These are phyloP conservation scores for Dinoponera quadriceps DNA, from an alignment of 1,140 invertebrate species.

Conservation along the genomic window DNA sequence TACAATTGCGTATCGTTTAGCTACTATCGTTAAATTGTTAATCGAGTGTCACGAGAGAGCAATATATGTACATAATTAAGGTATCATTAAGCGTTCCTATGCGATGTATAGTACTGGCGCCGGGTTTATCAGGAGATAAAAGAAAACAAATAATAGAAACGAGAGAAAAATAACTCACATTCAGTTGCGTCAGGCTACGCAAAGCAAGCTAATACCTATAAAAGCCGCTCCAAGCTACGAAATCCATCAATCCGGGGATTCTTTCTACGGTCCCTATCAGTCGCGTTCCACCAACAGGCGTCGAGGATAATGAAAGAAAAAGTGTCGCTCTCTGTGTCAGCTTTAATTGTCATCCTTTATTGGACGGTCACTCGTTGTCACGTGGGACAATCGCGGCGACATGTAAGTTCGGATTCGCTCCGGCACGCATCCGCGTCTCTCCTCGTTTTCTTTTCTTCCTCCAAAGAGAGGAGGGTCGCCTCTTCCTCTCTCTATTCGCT, in stretches of 20 bases:
- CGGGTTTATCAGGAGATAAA: background rate
- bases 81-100: background rate
- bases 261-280: slow-evolving; percentile 28
- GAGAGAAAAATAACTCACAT: background rate
- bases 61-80: background rate
- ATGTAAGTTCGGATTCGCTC: slow-evolving; percentile 22
- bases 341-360: slow-evolving; percentile 58
- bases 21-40: background rate
- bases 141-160: background rate
- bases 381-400: slow-evolving; percentile 1
- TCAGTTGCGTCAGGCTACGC: slow-evolving; percentile 7
- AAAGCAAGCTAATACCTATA: slow-evolving; percentile 40
- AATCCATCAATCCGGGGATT: slow-evolving; percentile 42
- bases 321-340: slow-evolving; percentile 35
- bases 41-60: background rate
- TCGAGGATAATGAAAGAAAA: slow-evolving; percentile 42
- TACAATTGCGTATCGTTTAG: background rate
- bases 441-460: background rate
- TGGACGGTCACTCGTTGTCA: slow-evolving; percentile 40
- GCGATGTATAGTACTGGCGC: background rate
- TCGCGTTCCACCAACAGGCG: background rate
- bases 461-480: background rate
- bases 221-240: slow-evolving; percentile 20
- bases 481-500: background rate
- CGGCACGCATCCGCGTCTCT: slow-evolving; percentile 18